Base-by-base conservation (phyloP, 2,113 vertebrate genomes). In the Apus apus region DNA sequence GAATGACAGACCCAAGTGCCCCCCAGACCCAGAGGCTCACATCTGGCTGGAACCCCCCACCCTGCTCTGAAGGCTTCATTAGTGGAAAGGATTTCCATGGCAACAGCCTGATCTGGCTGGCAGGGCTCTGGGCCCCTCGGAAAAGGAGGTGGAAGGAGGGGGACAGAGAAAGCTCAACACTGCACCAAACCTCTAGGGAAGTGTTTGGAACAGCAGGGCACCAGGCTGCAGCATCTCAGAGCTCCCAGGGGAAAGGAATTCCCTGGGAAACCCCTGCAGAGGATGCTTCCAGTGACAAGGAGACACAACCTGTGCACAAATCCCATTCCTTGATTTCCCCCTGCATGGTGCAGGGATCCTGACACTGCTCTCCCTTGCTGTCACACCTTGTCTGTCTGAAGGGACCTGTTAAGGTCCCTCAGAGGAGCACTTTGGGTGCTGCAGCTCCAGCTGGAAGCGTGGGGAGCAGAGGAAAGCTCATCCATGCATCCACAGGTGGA, bases 11-110 rank as follows among this genome's bases (percentile, higher is more conserved):
- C 64, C 62, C 85, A 54, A 58, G 64, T 51, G 6, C 48, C 48
- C 60, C 8, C 38, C 1, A 0, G 72, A 93, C 90, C 64, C 85
- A 64, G 88, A 94, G 87, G 72, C 78, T 27, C 48, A 83, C 96
- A 73, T 36, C 95, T 94, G 91, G 76, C 10, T 95, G 94, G 94
- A 92, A 86, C 67, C 73, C 89, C 64, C 76, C 1, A 83, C 79
- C 83, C 84, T 86, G 71, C 87, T 91, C 80, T 68, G 78, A 96
- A 97, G 78, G 76, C 94, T 92, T 93, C 92, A 82, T 92, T 96
- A 94, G 96, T 94, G 93, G 94, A 88, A 94, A 92, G 84, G 74
- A 97, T 95, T 95, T 88, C 96, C 96, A 96, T 95, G 82, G 96
- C 96, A 97, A 97, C 96, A 94, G 95, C 81, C 82, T 5, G 89